Evolutionary conservation across 1,140 invertebrate species (phyloP).

Genomic region (Halictus rubicundus): DNA sequence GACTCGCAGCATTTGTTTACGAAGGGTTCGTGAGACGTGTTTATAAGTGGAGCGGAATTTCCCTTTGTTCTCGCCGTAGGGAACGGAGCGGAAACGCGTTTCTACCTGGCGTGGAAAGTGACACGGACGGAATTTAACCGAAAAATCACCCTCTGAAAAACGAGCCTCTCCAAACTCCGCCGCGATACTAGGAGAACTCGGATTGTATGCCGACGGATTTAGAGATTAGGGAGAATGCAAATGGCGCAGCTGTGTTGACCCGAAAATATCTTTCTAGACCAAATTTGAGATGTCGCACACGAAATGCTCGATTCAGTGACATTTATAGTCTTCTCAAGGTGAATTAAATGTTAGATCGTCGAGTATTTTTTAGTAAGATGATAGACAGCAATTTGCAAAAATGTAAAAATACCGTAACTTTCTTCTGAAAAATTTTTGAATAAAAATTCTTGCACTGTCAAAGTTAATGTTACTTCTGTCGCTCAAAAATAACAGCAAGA

Average conservation of each 20-base stretch:
- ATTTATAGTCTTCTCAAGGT: no score
- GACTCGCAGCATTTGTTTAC: constrained; percentile 66
- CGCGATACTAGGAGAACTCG: constrained; percentile 5
- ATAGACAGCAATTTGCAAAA: no score
- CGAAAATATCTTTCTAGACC: constrained; percentile 11
- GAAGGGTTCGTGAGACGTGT: constrained; percentile 68
- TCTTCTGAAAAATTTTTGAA: no score
- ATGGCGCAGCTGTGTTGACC: constrained; percentile 35
- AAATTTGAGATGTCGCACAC: no score
- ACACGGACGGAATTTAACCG: constrained; percentile 68
- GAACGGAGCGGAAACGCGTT: constrained; percentile 51
- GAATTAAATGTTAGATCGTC: no score
- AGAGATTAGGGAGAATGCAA: constrained; percentile 27
- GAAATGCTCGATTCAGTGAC: no score
- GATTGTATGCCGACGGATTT: constrained; percentile 45
- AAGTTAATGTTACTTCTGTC: no score
- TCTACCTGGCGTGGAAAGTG: constrained; percentile 53
- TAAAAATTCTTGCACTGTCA: no score
- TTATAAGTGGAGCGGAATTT: constrained; percentile 69
- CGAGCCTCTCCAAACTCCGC: constrained; percentile 57
- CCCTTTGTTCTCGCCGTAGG: constrained; percentile 68
- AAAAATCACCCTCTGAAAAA: constrained; percentile 64
- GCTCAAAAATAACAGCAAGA: no score
- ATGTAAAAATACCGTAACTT: no score
- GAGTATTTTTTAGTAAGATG: no score